Percentiles rank a stretch among this genome's conserved stretches.
These are phyloP conservation scores for Orbicella faveolata DNA, from an alignment of 64 coral and sea anemone genomes.

Conservation along the genomic window DNA sequence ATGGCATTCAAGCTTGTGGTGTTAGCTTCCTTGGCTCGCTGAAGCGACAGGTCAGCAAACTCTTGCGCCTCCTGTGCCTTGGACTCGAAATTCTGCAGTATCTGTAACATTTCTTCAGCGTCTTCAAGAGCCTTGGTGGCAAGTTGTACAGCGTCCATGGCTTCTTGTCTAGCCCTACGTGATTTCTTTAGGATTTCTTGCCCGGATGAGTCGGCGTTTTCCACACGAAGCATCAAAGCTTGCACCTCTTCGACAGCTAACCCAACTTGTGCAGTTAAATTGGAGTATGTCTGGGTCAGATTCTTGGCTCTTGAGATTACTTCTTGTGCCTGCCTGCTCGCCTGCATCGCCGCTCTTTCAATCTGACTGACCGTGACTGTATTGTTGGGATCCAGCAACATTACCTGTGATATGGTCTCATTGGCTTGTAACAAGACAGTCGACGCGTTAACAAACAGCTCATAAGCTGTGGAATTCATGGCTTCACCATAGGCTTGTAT, in stretches of 20 bases:
- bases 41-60: slow-evolving; percentile 60
- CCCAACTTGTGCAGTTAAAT: slow-evolving; percentile 46
- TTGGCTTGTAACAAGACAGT: slow-evolving; percentile 45
- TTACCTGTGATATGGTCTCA: slow-evolving; percentile 15
- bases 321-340: slow-evolving; percentile 25
- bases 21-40: slow-evolving; percentile 51
- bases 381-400: slow-evolving; percentile 46
- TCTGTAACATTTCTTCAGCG: slow-evolving; percentile 72
- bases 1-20: slow-evolving; percentile 69
- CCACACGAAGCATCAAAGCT: slow-evolving; percentile 19
- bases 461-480: slow-evolving; percentile 34
- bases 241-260: slow-evolving; percentile 3
- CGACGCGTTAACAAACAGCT: slow-evolving; percentile 50
- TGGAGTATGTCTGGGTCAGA: slow-evolving; percentile 41
- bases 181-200: slow-evolving; percentile 58
- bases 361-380: slow-evolving; percentile 34
- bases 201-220: background rate
- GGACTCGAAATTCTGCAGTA: slow-evolving; percentile 57
- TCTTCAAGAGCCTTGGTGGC: slow-evolving; percentile 66
- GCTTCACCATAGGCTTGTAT: slow-evolving; percentile 31
- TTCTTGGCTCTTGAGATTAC: slow-evolving; percentile 14
- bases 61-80: slow-evolving; percentile 60
- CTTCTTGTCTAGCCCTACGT: slow-evolving; percentile 32
- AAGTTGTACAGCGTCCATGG: slow-evolving; percentile 44
- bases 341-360: background rate